Base-by-base conservation (phyloP, 37 sponge, comb jelly and placozoan genomes). In the Aphrocallistes beatrix region DNA sequence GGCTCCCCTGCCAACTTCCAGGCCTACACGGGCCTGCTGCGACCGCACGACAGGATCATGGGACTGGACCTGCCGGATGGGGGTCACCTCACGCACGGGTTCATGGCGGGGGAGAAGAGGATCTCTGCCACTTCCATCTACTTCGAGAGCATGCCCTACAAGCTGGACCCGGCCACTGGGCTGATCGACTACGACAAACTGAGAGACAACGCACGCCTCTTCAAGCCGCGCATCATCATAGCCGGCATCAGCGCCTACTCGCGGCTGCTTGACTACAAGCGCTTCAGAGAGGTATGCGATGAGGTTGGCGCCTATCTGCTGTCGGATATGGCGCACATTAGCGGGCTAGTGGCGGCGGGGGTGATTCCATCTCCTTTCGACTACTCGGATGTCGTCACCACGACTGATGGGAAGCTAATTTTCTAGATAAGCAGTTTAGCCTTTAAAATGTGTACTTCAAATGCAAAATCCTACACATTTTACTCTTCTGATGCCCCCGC, bases 1-100 rank as follows among this genome's bases (percentile, higher is more conserved):
- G 97, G 99, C 37, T 98, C 96, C 38, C 99, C 99, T 32, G 99
- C 94, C 39, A 98, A 98, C 88, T 94, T 98, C 91, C 96, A 91
- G 17, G 96, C 92, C 17, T 98, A 98, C 91, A 98, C 99, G 17
- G 99, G 84, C 42, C 87, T 98, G 17, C 81, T 98, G 82, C 86
- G 92, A 37, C 99, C 99, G 21, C 99, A 98, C 37, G 96, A 95
- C 38, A 45, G 99, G 23, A 90, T 98, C 69, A 98, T 98, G 99
- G 99, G 99, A 0, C 90, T 98, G 51, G 94, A 98, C 82, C 88
- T 98, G 0, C 99, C 99, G 37, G 93, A 98, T 50, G 99, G 99
- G 13, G 99, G 99, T 36, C 99, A 98, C 51, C 87, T 98, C 37
- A 98, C 96, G 32, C 99, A 98, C 81, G 99, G 99, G 40, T 98